These are phyloP conservation scores for Tetranychus piercei DNA, from an alignment of 2,888 invertebrate species.

Conservation along the genomic window DNA sequence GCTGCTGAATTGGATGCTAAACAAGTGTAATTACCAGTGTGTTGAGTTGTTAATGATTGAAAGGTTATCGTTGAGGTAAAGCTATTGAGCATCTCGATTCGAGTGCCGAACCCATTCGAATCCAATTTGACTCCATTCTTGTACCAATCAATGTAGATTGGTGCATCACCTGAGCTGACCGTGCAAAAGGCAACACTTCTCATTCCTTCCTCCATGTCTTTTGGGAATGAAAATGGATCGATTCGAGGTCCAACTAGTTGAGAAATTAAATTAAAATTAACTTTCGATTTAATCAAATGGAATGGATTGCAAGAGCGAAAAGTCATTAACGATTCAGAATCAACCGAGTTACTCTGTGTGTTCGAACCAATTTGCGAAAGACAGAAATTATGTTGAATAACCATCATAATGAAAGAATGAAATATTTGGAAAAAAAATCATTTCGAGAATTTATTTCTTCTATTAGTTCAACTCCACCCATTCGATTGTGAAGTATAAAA, in stretches of 20 bases:
- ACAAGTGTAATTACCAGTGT: slow-evolving; percentile 28
- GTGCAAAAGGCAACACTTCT: slow-evolving; percentile 26
- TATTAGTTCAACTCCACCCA: background rate
- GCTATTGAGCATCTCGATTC: slow-evolving; percentile 24
- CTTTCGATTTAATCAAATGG: background rate
- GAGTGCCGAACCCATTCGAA: slow-evolving; percentile 1
- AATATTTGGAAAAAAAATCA: no score
- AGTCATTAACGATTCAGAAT: no score
- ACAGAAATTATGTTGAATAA: no score
- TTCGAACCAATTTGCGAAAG: no score
- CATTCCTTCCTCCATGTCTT: slow-evolving; percentile 27
- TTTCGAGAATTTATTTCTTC: no score
- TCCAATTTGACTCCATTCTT: slow-evolving; percentile 29
- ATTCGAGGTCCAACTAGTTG: slow-evolving; percentile 26
- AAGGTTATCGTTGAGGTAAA: slow-evolving; percentile 26
- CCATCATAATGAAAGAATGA: no score
- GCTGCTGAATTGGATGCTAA: slow-evolving; percentile 27
- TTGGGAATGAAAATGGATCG: slow-evolving; percentile 26
- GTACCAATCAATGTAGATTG: slow-evolving; percentile 29
- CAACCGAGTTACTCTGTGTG: no score
- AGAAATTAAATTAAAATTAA: background rate
- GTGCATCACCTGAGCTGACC: slow-evolving; percentile 27
- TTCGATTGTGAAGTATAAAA: background rate
- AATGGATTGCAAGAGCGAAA: background rate
- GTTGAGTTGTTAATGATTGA: slow-evolving; percentile 24